Conservation (phyloP, 2,888 invertebrate species). For the Agonopterix subpropinquella region DNA sequence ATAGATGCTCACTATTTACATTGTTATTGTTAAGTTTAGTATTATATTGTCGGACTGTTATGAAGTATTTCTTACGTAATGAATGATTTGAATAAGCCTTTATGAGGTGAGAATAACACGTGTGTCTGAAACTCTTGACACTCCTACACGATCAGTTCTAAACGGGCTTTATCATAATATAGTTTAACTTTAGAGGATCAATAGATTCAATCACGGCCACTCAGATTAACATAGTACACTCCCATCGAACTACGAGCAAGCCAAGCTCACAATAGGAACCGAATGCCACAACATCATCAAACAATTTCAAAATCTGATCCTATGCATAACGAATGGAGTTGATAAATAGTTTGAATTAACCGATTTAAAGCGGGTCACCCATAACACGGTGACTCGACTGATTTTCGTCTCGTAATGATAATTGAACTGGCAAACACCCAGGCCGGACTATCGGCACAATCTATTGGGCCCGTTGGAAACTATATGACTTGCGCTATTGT, state of each 20-base stretch:
- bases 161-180: neutral
- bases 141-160: no score
- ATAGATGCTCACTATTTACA: no score
- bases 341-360: slow-evolving; percentile 76
- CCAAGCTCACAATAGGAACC: slow-evolving; percentile 52
- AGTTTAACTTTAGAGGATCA: slow-evolving; percentile 32
- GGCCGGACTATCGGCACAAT: slow-evolving; percentile 61
- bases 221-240: slow-evolving; percentile 67
- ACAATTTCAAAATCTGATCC: slow-evolving; percentile 72
- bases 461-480: slow-evolving; percentile 61
- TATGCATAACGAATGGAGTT: slow-evolving; percentile 72
- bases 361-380: slow-evolving; percentile 76
- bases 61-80: no score
- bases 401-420: slow-evolving; percentile 67
- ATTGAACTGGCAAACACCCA: slow-evolving; percentile 76
- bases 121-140: no score
- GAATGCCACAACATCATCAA: slow-evolving; percentile 70
- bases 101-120: no score
- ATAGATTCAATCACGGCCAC: slow-evolving; percentile 59
- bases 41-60: no score
- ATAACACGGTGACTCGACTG: slow-evolving; percentile 65
- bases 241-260: slow-evolving; percentile 65
- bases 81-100: no score
- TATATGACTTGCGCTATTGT: slow-evolving; percentile 73
- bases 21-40: no score